Percentiles rank a stretch among this genome's conserved stretches.
phyloP scores from a whole-genome alignment of 2,113 vertebrate genomes.

The Cygnus atratus region DNA sequence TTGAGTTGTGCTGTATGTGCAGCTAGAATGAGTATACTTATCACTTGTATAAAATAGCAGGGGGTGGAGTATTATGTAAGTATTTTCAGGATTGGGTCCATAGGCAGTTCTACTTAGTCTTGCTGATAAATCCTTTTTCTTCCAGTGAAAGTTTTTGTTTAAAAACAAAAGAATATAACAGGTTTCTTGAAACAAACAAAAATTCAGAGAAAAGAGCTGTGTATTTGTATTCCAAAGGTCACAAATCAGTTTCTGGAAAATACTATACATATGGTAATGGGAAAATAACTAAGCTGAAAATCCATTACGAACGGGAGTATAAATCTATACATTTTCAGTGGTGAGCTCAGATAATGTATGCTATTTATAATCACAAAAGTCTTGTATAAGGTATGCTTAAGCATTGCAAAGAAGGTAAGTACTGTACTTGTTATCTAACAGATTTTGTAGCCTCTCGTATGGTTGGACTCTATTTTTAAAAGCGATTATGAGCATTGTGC shows the following conservation, averaged over 20 bases:
- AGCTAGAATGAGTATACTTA: not conserved
- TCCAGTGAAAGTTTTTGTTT: not conserved
- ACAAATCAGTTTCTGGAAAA: conserved; percentile 4
- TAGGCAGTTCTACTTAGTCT: not conserved
- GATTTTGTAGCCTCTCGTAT: not conserved
- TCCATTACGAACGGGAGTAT: not conserved
- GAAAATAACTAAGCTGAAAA: conserved; percentile 51
- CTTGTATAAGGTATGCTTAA: not conserved
- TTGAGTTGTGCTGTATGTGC: not conserved
- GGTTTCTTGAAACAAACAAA: not conserved
- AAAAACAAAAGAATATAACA: not conserved
- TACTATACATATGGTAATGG: not conserved
- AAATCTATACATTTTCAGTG: conserved; percentile 23
- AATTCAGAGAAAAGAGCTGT: not conserved
- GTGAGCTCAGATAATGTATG: not conserved
- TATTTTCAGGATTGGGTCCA: not conserved
- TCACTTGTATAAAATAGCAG: not conserved
- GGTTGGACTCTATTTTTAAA: conserved; percentile 32
- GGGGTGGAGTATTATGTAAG: not conserved
- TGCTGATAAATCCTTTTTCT: not conserved
- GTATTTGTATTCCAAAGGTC: not conserved
- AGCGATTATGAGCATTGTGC: not conserved
- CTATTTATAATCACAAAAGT: conserved; percentile 6
- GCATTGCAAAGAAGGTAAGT: conserved; percentile 1
- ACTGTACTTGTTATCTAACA: not conserved